Evolutionary conservation across 2,113 vertebrate genomes (phyloP).

Genomic region (Aphyosemion australe): DNA sequence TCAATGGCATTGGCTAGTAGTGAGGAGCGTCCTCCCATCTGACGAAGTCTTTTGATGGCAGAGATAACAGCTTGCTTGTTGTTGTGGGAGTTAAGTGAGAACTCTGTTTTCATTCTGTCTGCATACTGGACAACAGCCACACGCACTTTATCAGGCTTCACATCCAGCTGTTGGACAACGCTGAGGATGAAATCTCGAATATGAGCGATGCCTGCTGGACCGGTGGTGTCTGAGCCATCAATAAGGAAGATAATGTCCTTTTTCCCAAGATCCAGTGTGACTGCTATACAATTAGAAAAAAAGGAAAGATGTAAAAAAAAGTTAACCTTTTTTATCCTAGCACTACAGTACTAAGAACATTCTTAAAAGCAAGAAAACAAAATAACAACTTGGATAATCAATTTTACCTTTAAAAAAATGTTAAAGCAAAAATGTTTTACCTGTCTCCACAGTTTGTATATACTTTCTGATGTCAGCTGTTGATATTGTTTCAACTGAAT

Average conservation of each 20-base stretch:
- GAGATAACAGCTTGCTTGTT: conserved; percentile 80
- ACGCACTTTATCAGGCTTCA: conserved; percentile 85
- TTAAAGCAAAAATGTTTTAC: conserved; percentile 32
- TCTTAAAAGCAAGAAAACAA: neutral
- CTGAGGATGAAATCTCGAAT: conserved; percentile 90
- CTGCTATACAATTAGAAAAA: conserved; percentile 51
- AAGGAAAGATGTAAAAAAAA: neutral
- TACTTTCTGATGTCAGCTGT: conserved; percentile 45
- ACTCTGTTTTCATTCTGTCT: conserved; percentile 82
- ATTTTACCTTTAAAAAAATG: neutral
- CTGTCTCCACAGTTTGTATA: conserved; percentile 6
- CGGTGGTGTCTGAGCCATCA: conserved; percentile 86
- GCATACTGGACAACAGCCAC: conserved; percentile 89
- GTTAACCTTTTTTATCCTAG: neutral
- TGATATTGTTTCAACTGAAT: conserved; percentile 83
- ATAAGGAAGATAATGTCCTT: conserved; percentile 94
- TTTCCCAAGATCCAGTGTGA: conserved; percentile 71
- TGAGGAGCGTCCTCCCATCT: conserved; percentile 83
- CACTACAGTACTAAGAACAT: neutral
- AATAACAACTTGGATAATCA: neutral
- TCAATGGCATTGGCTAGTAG: conserved; percentile 87
- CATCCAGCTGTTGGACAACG: conserved; percentile 84
- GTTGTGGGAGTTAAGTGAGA: conserved; percentile 83
- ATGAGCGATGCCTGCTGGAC: conserved; percentile 76
- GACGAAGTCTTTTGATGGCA: conserved; percentile 84